A percentile compares a stretch with the other conserved stretches of the same genome.
These are phyloP conservation scores for Chironomus tentans DNA, from an alignment of 2,888 invertebrate species.

Conservation along the genomic window DNA sequence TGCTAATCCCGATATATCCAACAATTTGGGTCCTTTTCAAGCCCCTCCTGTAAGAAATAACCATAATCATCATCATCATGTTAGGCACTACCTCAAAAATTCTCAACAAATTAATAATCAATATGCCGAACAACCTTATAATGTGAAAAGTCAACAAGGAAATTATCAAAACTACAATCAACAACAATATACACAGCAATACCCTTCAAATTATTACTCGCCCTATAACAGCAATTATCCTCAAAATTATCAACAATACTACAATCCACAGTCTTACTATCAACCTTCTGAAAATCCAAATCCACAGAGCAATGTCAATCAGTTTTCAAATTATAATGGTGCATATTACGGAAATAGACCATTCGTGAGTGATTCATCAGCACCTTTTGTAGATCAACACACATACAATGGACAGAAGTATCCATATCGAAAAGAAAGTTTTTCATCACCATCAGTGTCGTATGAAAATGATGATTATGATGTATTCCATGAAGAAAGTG, in stretches of 20 bases:
- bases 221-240: background rate
- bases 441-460: background rate
- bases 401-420: background rate
- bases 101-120: no score
- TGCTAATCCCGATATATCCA: background rate
- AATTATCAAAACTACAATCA: background rate
- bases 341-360: constrained; percentile 9
- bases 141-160: background rate
- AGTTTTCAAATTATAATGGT: background rate
- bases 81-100: no score
- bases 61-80: no score
- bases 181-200: background rate
- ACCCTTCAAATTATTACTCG: background rate
- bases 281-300: background rate
- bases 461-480: background rate
- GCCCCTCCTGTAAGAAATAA: background rate
- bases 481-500: background rate
- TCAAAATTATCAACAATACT: background rate
- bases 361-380: constrained; percentile 18
- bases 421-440: constrained; percentile 20
- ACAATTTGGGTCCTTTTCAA: background rate
- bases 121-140: no score
- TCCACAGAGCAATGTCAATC: background rate
- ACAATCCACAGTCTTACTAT: background rate
- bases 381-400: background rate